Base-by-base conservation (phyloP, 2,797 vertebrate species). In the Sciurus vulgaris region DNA sequence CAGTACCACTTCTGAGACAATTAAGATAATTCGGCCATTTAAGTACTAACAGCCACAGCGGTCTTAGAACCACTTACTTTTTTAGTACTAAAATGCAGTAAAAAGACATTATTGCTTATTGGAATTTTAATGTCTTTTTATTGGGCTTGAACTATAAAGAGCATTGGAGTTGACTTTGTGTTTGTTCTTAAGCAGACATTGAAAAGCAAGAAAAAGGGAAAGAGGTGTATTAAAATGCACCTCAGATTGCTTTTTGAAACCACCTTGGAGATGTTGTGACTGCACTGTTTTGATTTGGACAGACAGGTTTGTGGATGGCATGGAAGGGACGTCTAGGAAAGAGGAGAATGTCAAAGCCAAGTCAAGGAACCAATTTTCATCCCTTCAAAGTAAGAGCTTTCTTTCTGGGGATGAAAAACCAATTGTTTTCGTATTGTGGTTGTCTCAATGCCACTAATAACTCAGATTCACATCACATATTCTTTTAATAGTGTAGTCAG, bases 11-110 rank as follows among this genome's bases (percentile, higher is more conserved):
- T 92, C 93, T 96, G 89, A 95, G 84, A 89, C 47, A 98, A 74
- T 93, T 83, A 96, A 97, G 97, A 95, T 97, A 97, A 98, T 98
- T 93, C 33, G 88, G 96, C 83, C 96, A 63, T 98, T 98, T 90
- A 97, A 96, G 87, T 95, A 97, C 92, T 96, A 98, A 95, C 95
- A 97, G 81, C 30, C 96, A 90, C 70, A 88, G 56, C 41, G 17
- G 67, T 97, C 84, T 94, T 96, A 79, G 61, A 97, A 95, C 41
- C 14, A 84, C 95, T 98, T 95, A 81, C 78, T 95, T 82, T 85
- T 97, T 98, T 86, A 95, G 26, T 41, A 41, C 89, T 97, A 96
- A 97, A 98, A 96, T 86, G 44, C 83, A 83, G 54, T 95, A 93
- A 98, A 98, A 93, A 92, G 63, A 47, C 95, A 90, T 84, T 96